A percentile compares a stretch with the other conserved stretches of the same genome.
These are phyloP conservation scores for Hetaerina titia DNA, from an alignment of 2,888 invertebrate species.

Conservation along the genomic window DNA sequence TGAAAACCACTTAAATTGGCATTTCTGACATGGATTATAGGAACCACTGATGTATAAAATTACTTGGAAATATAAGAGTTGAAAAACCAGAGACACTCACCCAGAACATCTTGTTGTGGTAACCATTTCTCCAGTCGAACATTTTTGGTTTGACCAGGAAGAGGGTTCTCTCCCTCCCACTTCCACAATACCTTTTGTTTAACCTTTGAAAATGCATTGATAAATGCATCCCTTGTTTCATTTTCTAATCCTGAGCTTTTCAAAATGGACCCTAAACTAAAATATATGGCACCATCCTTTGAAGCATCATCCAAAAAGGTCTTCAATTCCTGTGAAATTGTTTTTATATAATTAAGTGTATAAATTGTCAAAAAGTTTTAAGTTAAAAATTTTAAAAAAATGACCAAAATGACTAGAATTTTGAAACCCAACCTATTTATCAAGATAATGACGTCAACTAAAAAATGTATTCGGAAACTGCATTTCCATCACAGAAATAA, in stretches of 20 bases:
- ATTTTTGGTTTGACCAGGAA: constrained; percentile 73
- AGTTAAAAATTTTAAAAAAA: no score
- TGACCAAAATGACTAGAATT: no score
- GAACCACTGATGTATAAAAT: no score
- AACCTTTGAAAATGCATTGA: constrained; percentile 71
- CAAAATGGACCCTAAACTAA: constrained; percentile 3
- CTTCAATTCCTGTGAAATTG: background rate
- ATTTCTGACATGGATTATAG: no score
- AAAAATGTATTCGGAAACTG: no score
- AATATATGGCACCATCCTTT: background rate
- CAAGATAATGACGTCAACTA: no score
- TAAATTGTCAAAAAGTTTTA: no score
- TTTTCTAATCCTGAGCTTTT: background rate
- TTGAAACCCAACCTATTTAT: no score
- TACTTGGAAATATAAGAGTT: no score
- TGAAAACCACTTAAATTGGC: no score
- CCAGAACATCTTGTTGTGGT: background rate
- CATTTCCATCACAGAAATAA: no score
- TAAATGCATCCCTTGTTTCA: constrained; percentile 30
- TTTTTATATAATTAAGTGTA: background rate
- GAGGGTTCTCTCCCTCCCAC: constrained; percentile 74
- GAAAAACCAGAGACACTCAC: background rate
- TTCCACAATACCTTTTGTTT: constrained; percentile 78
- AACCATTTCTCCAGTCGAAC: constrained; percentile 77
- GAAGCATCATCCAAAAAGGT: background rate